phyloP scores from a whole-genome alignment of 2,113 vertebrate species.

The Megaptera novaeangliae region DNA sequence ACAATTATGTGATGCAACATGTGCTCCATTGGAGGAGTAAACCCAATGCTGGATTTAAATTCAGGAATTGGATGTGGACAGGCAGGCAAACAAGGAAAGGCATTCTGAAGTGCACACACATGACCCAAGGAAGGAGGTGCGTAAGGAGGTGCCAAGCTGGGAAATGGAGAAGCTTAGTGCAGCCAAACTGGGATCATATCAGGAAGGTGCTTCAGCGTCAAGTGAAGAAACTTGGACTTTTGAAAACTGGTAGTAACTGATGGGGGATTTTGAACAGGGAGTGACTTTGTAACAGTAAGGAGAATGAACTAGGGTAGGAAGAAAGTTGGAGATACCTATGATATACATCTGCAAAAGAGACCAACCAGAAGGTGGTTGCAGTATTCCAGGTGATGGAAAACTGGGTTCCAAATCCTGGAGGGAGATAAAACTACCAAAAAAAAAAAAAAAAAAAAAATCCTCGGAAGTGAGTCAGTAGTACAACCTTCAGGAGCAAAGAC shows the following conservation, averaged over 20 bases:
- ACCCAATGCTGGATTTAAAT: neutral
- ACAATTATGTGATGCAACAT: neutral
- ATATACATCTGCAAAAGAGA: neutral
- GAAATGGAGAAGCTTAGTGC: neutral
- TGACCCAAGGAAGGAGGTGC: neutral
- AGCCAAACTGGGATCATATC: neutral
- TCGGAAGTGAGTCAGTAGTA: neutral
- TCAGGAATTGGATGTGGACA: neutral
- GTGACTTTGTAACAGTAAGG: neutral
- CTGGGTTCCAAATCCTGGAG: neutral
- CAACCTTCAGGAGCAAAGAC: neutral
- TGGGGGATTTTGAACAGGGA: neutral
- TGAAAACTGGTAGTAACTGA: neutral
- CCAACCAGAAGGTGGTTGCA: accelerated
- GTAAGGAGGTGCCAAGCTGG: neutral
- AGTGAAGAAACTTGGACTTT: neutral
- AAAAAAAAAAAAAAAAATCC: neutral
- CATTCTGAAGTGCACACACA: neutral
- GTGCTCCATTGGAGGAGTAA: neutral
- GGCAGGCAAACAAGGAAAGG: neutral
- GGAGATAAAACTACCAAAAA: neutral
- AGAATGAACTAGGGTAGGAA: neutral
- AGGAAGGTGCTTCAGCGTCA: neutral
- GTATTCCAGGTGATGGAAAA: neutral
- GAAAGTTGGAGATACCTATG: neutral